A percentile compares a stretch with the other conserved stretches of the same genome.
Evolutionary conservation across 2,888 invertebrate species (phyloP).

Genomic region (Axea sp.): DNA sequence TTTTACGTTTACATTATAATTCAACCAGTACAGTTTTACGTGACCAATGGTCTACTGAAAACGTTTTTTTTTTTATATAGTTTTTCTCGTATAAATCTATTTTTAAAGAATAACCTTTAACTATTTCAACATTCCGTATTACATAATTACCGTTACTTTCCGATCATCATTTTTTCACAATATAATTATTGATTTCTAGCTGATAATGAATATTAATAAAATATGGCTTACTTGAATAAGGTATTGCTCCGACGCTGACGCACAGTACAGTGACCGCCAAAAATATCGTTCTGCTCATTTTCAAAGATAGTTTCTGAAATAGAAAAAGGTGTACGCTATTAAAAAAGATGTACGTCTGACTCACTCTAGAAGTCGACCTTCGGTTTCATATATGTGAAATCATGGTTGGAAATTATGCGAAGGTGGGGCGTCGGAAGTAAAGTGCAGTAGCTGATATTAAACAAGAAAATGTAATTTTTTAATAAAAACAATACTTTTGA

Average conservation of each 20-base stretch:
- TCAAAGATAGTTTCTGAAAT: too few relatives aligned
- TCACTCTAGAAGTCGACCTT: constrained; percentile 22
- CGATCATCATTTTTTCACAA: constrained; percentile 10
- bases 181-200: constrained; percentile 21
- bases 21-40: too few relatives aligned
- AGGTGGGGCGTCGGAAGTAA: not conserved
- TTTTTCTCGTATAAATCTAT: constrained; percentile 13
- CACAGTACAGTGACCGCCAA: constrained; percentile 36
- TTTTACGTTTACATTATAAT: not conserved
- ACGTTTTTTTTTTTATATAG: not conserved
- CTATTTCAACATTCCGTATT: constrained; percentile 32
- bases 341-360: constrained; percentile 10
- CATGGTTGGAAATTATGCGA: constrained; percentile 14
- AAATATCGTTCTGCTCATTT: constrained; percentile 27
- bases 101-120: constrained; percentile 42
- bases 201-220: constrained; percentile 19
- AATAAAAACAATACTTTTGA: too few relatives aligned
- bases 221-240: constrained; percentile 36
- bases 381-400: constrained; percentile 3
- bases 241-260: constrained; percentile 29
- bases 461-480: too few relatives aligned
- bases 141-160: constrained; percentile 10
- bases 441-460: not conserved
- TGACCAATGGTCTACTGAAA: too few relatives aligned
- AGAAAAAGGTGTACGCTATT: constrained; percentile 17